Conservation (phyloP, 2,113 vertebrate species). For the Triplophysa dalaica region DNA sequence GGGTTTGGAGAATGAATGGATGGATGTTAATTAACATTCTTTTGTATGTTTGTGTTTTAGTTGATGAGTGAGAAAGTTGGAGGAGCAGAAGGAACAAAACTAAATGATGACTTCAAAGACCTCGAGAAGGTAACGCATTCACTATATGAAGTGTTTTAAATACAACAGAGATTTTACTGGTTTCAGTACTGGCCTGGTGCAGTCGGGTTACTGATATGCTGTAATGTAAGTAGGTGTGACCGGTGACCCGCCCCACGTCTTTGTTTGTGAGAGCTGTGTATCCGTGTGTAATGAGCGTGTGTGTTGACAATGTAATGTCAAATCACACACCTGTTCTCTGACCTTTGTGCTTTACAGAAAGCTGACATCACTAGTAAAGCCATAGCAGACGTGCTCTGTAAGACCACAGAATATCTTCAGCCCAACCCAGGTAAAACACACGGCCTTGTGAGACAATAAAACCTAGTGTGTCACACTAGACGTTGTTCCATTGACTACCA, state of each 20-base stretch:
- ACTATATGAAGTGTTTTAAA: background rate
- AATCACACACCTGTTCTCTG: background rate
- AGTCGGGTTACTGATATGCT: background rate
- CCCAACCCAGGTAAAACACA: constrained; percentile 83
- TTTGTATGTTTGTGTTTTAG: constrained; percentile 64
- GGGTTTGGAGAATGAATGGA: too few species aligned
- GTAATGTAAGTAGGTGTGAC: constrained; percentile 18
- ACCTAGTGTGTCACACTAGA: too few species aligned
- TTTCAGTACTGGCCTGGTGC: background rate
- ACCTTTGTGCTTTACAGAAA: constrained; percentile 74
- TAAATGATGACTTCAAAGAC: constrained; percentile 96
- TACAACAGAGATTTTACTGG: background rate
- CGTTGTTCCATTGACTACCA: too few species aligned
- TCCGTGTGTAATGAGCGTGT: background rate
- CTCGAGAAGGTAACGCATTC: constrained; percentile 83
- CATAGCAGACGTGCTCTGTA: constrained; percentile 84
- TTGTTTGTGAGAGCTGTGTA: background rate
- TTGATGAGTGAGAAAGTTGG: constrained; percentile 97
- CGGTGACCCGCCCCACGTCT: background rate
- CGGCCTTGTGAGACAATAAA: background rate
- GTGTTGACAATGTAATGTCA: constrained; percentile 7
- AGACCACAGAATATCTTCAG: constrained; percentile 94
- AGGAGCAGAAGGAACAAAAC: constrained; percentile 94
- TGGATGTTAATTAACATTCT: background rate
- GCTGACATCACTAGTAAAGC: constrained; percentile 95